These are phyloP conservation scores for Pteromalus puparum DNA, from an alignment of 1,140 invertebrate genomes.

Conservation along the genomic window DNA sequence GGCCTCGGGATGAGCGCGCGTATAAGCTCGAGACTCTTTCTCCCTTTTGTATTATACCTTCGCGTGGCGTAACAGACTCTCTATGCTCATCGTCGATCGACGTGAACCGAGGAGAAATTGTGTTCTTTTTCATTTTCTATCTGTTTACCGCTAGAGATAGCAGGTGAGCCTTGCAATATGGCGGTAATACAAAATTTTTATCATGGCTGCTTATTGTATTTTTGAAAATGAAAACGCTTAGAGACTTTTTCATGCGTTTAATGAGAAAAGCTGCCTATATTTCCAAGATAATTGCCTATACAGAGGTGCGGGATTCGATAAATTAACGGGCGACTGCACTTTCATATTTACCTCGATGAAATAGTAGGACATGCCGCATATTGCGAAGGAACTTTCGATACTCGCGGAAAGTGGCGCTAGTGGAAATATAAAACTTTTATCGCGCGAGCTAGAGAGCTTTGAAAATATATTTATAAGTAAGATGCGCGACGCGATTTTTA, in stretches of 20 bases:
- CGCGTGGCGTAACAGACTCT: neutral
- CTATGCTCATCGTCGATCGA: neutral
- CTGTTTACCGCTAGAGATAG: neutral
- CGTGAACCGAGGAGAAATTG: slow-evolving; percentile 17
- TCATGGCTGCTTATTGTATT: neutral
- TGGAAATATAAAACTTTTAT: neutral
- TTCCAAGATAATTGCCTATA: neutral
- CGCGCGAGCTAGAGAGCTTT: neutral
- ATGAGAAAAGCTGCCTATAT: neutral
- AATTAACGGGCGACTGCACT: neutral
- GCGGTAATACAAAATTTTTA: neutral
- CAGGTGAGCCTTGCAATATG: neutral
- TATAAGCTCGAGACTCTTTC: neutral
- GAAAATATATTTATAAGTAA: neutral
- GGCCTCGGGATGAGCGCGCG: slow-evolving; percentile 3
- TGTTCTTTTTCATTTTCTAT: slow-evolving; percentile 15
- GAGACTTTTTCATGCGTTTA: neutral
- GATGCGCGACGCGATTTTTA: neutral
- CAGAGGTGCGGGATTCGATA: neutral
- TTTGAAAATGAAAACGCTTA: neutral
- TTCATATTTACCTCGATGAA: neutral
- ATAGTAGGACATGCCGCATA: neutral
- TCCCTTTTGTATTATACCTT: neutral
- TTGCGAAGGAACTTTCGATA: no score
- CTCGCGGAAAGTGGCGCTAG: neutral